These are phyloP conservation scores for Ophonus ardosiacus DNA, from an alignment of 2,888 invertebrate genomes.

Conservation along the genomic window DNA sequence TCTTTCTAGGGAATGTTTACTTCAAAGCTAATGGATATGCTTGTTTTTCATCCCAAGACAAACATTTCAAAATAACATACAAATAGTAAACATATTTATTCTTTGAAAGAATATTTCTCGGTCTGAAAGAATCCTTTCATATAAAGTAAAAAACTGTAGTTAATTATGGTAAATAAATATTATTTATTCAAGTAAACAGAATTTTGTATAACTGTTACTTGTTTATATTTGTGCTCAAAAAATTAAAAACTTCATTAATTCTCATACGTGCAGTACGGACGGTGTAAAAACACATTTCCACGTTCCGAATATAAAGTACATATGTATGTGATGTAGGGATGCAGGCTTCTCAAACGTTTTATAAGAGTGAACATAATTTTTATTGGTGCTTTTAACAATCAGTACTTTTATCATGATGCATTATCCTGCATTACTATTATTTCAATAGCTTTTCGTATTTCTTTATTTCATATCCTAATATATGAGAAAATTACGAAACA, in stretches of 20 bases:
- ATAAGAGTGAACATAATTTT: neutral
- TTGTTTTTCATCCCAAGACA: neutral
- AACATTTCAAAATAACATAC: slow-evolving; percentile 12
- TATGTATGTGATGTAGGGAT: neutral
- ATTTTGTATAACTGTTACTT: slow-evolving; percentile 21
- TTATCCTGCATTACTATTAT: no score
- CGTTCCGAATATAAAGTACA: slow-evolving; percentile 14
- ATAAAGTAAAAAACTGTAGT: neutral
- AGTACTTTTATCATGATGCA: no score
- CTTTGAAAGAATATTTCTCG: slow-evolving; percentile 12
- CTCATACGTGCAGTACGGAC: neutral
- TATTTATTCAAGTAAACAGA: slow-evolving; percentile 37
- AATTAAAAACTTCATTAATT: slow-evolving; percentile 56
- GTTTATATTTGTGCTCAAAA: slow-evolving; percentile 47
- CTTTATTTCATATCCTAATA: no score
- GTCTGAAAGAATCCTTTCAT: neutral
- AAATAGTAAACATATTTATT: slow-evolving; percentile 29
- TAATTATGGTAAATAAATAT: slow-evolving; percentile 59
- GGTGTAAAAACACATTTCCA: slow-evolving; percentile 18
- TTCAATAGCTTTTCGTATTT: no score
- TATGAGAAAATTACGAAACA: no score
- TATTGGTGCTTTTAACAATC: no score
- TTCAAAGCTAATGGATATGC: neutral
- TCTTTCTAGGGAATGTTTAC: neutral
- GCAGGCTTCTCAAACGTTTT: neutral